Conservation (phyloP, 2,797 vertebrate species). For the Pantherophis vulpinus region DNA sequence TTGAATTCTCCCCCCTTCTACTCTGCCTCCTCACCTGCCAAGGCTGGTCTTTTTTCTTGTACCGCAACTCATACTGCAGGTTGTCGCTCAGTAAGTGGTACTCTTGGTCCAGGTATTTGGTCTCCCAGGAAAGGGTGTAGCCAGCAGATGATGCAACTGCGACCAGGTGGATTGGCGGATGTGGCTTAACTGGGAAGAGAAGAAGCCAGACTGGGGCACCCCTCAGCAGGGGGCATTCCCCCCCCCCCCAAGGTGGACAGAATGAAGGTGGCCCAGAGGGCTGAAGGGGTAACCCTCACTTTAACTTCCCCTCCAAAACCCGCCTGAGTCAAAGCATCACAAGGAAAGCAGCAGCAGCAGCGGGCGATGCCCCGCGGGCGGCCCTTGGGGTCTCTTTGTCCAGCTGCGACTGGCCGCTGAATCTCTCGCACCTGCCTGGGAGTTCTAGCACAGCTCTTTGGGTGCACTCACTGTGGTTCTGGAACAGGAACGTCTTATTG, state of each 20-base stretch:
- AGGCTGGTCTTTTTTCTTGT: constrained; percentile 48
- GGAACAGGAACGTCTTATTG: background rate
- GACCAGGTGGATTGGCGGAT: constrained; percentile 70
- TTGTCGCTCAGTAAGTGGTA: constrained; percentile 47
- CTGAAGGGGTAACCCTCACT: background rate
- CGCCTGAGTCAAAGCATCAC: background rate
- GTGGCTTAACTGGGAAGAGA: constrained; percentile 69
- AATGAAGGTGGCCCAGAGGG: background rate
- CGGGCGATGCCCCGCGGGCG: background rate
- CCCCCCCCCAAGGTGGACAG: background rate
- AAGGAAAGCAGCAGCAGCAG: background rate
- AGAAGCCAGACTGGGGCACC: no score
- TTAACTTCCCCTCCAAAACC: background rate
- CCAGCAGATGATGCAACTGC: constrained; percentile 52
- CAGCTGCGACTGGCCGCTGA: background rate
- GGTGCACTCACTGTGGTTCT: background rate
- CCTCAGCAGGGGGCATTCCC: background rate
- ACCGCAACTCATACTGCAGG: constrained; percentile 72
- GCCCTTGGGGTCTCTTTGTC: background rate
- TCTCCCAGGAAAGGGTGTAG: constrained; percentile 75
- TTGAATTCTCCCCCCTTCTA: background rate
- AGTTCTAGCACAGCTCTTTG: background rate
- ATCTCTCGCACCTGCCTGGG: background rate
- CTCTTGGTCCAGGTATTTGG: constrained; percentile 50
- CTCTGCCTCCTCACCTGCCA: constrained; percentile 65